Conservation (phyloP, 2,113 vertebrate species). For the Nothocercus nigrocapillus region DNA sequence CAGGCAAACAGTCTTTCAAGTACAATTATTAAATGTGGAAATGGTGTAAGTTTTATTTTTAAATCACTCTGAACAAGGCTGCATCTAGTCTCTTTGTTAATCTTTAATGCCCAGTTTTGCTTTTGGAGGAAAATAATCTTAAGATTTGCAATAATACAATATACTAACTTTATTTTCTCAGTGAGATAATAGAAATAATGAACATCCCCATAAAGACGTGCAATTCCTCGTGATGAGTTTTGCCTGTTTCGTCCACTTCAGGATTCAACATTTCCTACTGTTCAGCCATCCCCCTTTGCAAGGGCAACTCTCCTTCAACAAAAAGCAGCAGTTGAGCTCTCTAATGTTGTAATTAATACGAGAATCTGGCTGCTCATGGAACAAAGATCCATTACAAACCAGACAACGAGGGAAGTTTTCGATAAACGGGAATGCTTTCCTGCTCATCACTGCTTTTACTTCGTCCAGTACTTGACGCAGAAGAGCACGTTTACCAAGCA, state of each 20-base stretch:
- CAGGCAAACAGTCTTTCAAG: not conserved
- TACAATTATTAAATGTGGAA: not conserved
- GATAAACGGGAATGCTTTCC: not conserved
- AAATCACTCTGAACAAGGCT: not conserved
- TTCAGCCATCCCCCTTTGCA: not conserved
- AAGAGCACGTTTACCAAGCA: not conserved
- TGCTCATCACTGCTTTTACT: not conserved
- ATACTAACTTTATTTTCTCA: not conserved
- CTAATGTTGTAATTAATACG: not conserved
- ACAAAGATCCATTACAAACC: not conserved
- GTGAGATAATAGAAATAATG: not conserved
- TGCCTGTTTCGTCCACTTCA: not conserved
- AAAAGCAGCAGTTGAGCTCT: not conserved
- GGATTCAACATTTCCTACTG: not conserved
- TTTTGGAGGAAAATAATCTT: not conserved
- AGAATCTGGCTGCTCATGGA: not conserved
- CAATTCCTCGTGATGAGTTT: not conserved
- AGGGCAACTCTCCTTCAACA: not conserved
- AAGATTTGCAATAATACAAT: not conserved
- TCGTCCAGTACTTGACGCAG: not conserved
- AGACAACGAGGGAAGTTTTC: not conserved
- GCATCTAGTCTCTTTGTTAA: not conserved
- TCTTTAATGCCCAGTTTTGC: not conserved
- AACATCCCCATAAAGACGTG: not conserved
- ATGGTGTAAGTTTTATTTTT: not conserved